Base-by-base conservation (phyloP, 2,113 vertebrate species). In the Manacus vitellinus region DNA sequence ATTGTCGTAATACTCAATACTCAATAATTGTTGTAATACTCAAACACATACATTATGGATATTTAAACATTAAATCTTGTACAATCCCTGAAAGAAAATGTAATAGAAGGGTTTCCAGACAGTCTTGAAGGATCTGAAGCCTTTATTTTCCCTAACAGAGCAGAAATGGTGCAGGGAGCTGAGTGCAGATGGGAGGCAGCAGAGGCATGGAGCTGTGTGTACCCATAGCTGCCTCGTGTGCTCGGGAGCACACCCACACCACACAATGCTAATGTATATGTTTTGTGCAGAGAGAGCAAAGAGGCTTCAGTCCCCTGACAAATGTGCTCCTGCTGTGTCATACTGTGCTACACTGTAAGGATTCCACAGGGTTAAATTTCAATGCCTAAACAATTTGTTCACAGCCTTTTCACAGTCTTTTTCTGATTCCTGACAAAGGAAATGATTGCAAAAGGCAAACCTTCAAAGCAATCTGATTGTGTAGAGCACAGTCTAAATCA, bases 331-430 rank as follows among this genome's bases (percentile, higher is more conserved):
- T 66, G 95, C 96, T 95, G 96, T 94, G 96, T 95, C 89, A 71
- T 80, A 94, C 96, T 94, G 92, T 91, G 93, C 83, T 95, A 84
- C 94, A 95, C 96, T 89, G 93, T 94, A 94, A 95, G 94, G 95
- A 95, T 97, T 97, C 94, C 94, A 96, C 91, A 95, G 93, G 89
- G 95, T 96, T 96, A 96, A 95, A 95, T 94, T 95, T 96, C 96
- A 95, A 81, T 92, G 95, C 83, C 95, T 89, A 94, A 97, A 96
- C 86, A 96, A 92, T 96, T 96, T 95, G 94, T 95, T 96, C 95
- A 84, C 94, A 95, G 94, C 77, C 94, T 97, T 96, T 95, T 96
- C 95, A 94, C 95, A 94, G 88, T 77, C 94, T 97, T 95, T 96
- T 95, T 89, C 95, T 95, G 93, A 95, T 94, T 96, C 89, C 80